phyloP scores from a whole-genome alignment of 2,888 invertebrate genomes.

The Eueremaeus valkanovi region DNA sequence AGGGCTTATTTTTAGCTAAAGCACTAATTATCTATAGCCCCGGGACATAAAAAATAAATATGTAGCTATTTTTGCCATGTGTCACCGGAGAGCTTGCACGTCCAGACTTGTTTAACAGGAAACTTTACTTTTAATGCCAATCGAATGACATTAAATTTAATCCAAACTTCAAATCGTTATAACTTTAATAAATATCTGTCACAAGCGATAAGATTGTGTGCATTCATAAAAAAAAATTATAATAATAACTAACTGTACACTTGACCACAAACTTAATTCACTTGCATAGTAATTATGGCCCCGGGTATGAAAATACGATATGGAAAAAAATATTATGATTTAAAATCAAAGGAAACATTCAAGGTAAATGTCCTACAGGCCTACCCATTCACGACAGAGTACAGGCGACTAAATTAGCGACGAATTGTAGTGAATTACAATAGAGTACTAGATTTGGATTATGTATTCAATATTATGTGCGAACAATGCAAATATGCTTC shows the following conservation, averaged over 20 bases:
- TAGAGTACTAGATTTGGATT: background rate
- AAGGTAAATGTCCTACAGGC: constrained; percentile 30
- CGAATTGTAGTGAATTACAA: background rate
- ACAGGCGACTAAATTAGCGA: background rate
- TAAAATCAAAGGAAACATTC: constrained; percentile 15
- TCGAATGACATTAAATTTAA: too few relatives aligned
- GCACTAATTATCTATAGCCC: too few relatives aligned
- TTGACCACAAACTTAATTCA: background rate
- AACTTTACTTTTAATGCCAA: too few relatives aligned
- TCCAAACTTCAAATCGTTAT: background rate
- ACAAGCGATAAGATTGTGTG: background rate
- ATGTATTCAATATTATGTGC: background rate
- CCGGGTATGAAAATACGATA: background rate
- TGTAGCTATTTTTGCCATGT: too few relatives aligned
- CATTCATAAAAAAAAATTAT: too few relatives aligned
- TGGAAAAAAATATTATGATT: background rate
- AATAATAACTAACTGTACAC: too few relatives aligned
- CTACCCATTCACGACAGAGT: background rate
- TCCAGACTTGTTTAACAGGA: too few relatives aligned
- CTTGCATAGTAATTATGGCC: background rate
- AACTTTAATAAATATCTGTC: background rate
- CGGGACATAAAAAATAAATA: too few relatives aligned
- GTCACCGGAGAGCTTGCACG: too few relatives aligned
- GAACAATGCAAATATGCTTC: background rate
- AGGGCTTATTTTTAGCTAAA: too few relatives aligned